Base-by-base conservation (phyloP, 23 tunicate genomes). In the Ciona savignyi region DNA sequence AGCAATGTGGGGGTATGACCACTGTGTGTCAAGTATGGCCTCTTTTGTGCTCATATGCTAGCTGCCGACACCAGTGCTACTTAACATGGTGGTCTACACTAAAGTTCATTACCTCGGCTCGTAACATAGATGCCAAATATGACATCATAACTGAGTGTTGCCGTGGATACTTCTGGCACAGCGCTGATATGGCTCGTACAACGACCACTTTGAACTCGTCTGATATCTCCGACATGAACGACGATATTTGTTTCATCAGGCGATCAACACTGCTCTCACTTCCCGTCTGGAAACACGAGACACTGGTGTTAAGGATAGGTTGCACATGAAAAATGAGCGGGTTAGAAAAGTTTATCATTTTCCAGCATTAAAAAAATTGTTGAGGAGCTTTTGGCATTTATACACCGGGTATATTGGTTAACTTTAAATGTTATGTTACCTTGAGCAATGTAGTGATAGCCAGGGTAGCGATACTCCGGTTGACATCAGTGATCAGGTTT, bases 191-290 rank as follows among this genome's bases (percentile, higher is more conserved):
- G 0, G 99, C 99, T 23, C 81, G 85, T 23, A 94, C 21, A 34
- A 94, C 99, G 30, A 94, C 99, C 33, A 94, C 94, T 70, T 94
- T 94, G 70, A 94, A 94, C 35, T 94, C 99, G 64, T 94, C 99
- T 0, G 95, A 87, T 11, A 94, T 94, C 35, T 94, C 99, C 23
- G 95, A 87, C 99, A 94, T 94, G 80, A 94, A 94, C 34, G 95
- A 86, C 0, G 95, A 78, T 66, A 94, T 94, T 63, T 94, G 99
- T 69, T 94, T 94, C 99, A 94, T 94, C 83, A 94, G 64, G 2
- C 99, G 78, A 26, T 94, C 99, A 34, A 94, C 99, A 60, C 95
- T 86, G 80, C 90, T 82, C 70, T 94, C 99, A 66, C 83, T 86
- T 23, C 99, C 99, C 49, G 99, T 94, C 85, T 86, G 51, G 21